Base-by-base conservation (phyloP, 2,888 invertebrate species). In the Lymantria monacha region DNA sequence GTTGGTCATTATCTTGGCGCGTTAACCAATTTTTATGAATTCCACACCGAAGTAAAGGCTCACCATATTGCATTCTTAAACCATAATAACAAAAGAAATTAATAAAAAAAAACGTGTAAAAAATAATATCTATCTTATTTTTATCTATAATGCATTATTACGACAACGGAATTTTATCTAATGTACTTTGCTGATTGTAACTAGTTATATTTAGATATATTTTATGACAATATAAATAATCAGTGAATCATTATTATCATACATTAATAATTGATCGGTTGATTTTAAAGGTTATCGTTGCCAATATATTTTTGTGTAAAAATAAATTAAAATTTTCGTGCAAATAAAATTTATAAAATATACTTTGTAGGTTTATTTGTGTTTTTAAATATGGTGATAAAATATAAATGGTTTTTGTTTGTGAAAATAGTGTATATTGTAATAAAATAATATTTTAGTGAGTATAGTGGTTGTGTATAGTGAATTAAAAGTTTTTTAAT, bases 81-180 rank as follows among this genome's bases (percentile, higher is more conserved):
- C 22, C 22, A 5, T 22, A 2, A 22, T 22, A 22, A 5, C 22
- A 22, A 22, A 3, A 22, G 22, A 22, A 22, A 22, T n/a, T 22
- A 22, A 22, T 22, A 22, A 22, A 22, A n/a, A n/a, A 22, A 22
- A 22, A 3, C 22, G 22, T 22, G 22, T 22, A 22, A 22, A 22
- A 22, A 22, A 3, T 22, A 2, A 3, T 22, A 3, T 5, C 5
- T 3, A 22, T 22, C 7, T 33, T 33, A 33, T 33, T 8, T 33
- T 33, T 9, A 14, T 36, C 46, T 22, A 37, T 31, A 51, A 44
- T 33, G 43, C 22, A 30, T 46, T 49, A 43, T 48, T 42, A 48
- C 8, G 7, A 22, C 42, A 31, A 1, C 11, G 30, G 53, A 43
- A 49, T 53, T 31, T 53, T 53, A 53, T 53, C 14, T 3, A 14